phyloP scores from a whole-genome alignment of 2,797 vertebrate species.

The Urocyon cinereoargenteus region DNA sequence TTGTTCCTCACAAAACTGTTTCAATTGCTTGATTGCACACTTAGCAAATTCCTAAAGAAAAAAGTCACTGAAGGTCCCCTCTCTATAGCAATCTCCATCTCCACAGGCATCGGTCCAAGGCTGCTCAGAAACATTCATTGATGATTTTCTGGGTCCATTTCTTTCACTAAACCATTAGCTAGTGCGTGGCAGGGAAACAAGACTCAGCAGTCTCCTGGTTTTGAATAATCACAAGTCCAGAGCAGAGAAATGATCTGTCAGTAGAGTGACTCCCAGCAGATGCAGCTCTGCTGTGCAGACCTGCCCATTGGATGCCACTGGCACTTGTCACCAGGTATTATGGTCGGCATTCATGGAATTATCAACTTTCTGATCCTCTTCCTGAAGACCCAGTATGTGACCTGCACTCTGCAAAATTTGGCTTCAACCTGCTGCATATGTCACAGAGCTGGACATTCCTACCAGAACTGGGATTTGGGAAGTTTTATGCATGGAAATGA shows the following conservation, averaged over 20 bases:
- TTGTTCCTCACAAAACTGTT: background rate
- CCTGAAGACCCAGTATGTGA: background rate
- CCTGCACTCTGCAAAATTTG: background rate
- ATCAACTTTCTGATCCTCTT: background rate
- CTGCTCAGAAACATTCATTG: background rate
- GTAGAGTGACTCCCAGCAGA: rapidly evolving
- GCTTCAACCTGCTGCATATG: background rate
- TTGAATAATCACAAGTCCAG: background rate
- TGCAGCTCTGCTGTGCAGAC: background rate
- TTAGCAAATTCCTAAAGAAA: background rate
- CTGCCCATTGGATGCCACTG: background rate
- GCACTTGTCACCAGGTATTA: background rate
- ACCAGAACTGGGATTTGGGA: background rate
- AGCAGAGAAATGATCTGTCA: background rate
- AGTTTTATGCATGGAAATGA: background rate
- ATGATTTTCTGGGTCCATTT: background rate
- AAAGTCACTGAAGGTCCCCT: too few species aligned
- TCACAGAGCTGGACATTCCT: background rate
- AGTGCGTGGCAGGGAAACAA: background rate
- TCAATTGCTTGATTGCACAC: background rate
- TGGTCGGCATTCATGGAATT: rapidly evolving
- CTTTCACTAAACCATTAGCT: background rate
- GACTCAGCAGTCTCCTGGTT: background rate
- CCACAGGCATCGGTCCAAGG: background rate
- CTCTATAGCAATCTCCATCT: background rate